Percentiles rank a stretch among this genome's conserved stretches.
phyloP scores from a whole-genome alignment of 64 coral and sea anemone species.

The Cladopsammia gracilis region DNA sequence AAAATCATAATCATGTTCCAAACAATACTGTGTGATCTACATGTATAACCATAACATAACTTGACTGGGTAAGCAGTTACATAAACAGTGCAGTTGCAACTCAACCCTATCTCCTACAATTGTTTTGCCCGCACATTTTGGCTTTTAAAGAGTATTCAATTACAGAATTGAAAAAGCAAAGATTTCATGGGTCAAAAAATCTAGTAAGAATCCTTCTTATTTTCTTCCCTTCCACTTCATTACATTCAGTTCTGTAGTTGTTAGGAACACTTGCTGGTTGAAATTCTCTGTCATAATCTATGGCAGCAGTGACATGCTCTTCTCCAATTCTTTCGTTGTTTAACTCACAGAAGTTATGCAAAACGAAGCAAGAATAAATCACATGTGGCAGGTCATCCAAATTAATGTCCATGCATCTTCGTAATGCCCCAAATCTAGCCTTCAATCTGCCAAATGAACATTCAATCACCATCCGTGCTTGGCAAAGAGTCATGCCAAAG shows the following conservation, averaged over 20 bases:
- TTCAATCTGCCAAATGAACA: background rate
- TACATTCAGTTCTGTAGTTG: background rate
- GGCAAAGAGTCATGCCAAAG: too few relatives aligned
- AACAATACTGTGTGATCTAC: too few relatives aligned
- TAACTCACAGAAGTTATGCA: constrained; percentile 13
- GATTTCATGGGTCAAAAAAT: constrained; percentile 67
- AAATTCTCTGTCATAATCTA: constrained; percentile 15
- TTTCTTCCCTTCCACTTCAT: constrained; percentile 21
- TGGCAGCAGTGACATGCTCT: constrained; percentile 7
- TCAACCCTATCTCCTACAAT: too few relatives aligned
- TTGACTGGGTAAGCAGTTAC: too few relatives aligned
- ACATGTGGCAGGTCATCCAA: too few relatives aligned
- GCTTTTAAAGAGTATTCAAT: too few relatives aligned
- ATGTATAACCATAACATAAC: too few relatives aligned
- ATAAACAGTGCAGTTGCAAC: too few relatives aligned
- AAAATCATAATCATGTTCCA: too few relatives aligned
- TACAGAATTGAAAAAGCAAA: too few relatives aligned
- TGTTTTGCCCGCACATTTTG: too few relatives aligned
- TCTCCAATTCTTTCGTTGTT: constrained; percentile 20
- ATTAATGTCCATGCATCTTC: constrained; percentile 10
- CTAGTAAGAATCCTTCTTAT: constrained; percentile 44
- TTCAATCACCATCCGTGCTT: too few relatives aligned
- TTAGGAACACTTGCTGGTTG: background rate
- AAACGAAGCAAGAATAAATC: background rate
- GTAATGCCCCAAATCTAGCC: background rate